These are phyloP conservation scores for Neomicropteryx cornuta DNA, from an alignment of 1,140 invertebrate genomes.

Conservation along the genomic window DNA sequence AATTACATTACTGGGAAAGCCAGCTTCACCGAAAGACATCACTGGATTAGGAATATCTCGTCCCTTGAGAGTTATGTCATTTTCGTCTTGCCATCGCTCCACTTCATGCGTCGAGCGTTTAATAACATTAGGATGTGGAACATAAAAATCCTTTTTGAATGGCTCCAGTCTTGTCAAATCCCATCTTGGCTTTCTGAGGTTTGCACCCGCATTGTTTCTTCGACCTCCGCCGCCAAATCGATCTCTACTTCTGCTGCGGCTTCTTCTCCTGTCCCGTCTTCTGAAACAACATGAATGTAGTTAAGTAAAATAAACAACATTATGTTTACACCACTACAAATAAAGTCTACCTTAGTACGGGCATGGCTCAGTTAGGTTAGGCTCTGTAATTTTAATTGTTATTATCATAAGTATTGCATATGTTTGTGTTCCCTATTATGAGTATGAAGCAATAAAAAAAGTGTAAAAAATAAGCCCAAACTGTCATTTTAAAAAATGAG, in stretches of 20 bases:
- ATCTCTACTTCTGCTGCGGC: slow-evolving; percentile 29
- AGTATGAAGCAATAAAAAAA: no score
- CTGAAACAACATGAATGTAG: no score
- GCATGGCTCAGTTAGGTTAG: no score
- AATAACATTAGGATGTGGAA: slow-evolving; percentile 63
- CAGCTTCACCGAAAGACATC: slow-evolving; percentile 70
- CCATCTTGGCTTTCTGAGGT: slow-evolving; percentile 61
- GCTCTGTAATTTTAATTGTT: no score
- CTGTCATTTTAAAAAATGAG: no score
- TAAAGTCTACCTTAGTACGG: no score
- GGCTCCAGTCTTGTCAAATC: slow-evolving; percentile 65
- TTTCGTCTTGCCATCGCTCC: slow-evolving; percentile 58
- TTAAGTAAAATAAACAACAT: no score
- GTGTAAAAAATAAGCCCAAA: no score
- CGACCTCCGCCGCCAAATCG: slow-evolving; percentile 41
- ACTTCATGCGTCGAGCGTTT: slow-evolving; percentile 59
- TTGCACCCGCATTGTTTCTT: slow-evolving; percentile 38
- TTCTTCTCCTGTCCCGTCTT: slow-evolving; percentile 31
- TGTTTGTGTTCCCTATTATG: no score
- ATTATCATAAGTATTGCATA: no score
- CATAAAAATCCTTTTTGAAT: slow-evolving; percentile 91
- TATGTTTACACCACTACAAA: no score
- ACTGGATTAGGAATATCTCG: slow-evolving; percentile 72
- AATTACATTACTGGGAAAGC: slow-evolving; percentile 72
- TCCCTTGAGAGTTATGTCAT: slow-evolving; percentile 74